Base-by-base conservation (phyloP, 2,888 invertebrate genomes). In the Amphipoea lucens region DNA sequence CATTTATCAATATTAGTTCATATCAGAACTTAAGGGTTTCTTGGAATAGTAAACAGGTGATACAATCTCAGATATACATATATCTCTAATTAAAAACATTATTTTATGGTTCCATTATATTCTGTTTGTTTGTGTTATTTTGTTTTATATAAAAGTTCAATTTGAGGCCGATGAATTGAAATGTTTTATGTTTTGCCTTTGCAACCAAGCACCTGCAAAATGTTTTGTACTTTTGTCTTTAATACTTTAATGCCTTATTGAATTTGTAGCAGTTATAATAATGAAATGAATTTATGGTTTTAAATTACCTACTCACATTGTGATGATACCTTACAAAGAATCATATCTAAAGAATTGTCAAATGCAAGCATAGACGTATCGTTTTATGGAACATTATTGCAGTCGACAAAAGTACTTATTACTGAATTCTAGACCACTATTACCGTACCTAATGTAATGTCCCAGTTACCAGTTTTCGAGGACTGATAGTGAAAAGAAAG, bases 41-140 rank as follows among this genome's bases (percentile, higher is more conserved):
- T 51, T 70, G n/a, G 73, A 82, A 85, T 76, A 77, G 48, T 69
- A 57, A 78, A 63, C n/a, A 82, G 14, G 20, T 67, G 77, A 85
- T 85, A 77, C 11, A 12, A 74, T 85, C 72, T 73, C n/a, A 40
- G 74, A 78, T 73, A 69, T 12, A 48, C 45, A 12, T 48, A 45
- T 63, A 73, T 65, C 62, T 71, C 1, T 29, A 54, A 62, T 72
- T 69, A 36, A 63, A 67, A 76, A 57, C 23, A 48, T 48, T 45
- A 36, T 71, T 71, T 54, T 51, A 14, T 62, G 29, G 67, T 57
- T 78, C 54, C 12, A 9, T 83, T 78, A 40, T 20, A 11, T 42
- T 40, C 51, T 48, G 12, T 51, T 66, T 29, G 40, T 68, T 68
- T 29, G 20, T 81, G 42, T 67, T 81, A 70, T 73, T 62, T 36